A percentile compares a stretch with the other conserved stretches of the same genome.
Evolutionary conservation across 1,140 invertebrate genomes (phyloP).

Genomic region (Cherax destructor): DNA sequence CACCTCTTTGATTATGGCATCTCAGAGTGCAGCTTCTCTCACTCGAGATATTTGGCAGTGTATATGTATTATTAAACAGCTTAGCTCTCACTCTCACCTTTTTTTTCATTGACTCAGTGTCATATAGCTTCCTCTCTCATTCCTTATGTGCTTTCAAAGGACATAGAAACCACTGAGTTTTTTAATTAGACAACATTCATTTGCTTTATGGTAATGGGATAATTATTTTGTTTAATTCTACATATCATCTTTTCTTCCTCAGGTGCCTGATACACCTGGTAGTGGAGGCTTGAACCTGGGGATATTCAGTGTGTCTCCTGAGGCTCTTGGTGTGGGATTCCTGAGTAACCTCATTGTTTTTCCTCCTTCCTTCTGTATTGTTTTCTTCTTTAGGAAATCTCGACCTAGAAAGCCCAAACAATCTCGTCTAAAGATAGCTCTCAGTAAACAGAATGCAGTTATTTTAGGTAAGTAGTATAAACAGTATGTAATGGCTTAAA

Average conservation of each 20-base stretch:
- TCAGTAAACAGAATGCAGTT: slow-evolving; percentile 32
- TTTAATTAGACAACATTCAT: background rate
- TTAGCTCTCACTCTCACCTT: too few relatives aligned
- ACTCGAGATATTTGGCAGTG: too few relatives aligned
- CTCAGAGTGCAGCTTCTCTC: too few relatives aligned
- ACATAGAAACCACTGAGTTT: too few relatives aligned
- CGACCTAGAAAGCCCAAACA: slow-evolving; percentile 63
- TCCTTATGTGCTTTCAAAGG: too few relatives aligned
- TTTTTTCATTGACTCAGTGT: too few relatives aligned
- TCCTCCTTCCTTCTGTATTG: slow-evolving; percentile 78
- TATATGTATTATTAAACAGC: too few relatives aligned
- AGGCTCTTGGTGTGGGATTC: slow-evolving; percentile 74
- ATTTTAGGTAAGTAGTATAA: background rate
- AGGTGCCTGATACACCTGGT: slow-evolving; percentile 35
- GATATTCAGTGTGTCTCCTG: slow-evolving; percentile 50
- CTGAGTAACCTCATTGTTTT: slow-evolving; percentile 77
- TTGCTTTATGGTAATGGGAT: too few relatives aligned
- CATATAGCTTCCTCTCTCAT: too few relatives aligned
- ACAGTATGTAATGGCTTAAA: too few relatives aligned
- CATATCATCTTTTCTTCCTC: background rate
- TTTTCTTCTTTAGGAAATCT: slow-evolving; percentile 74
- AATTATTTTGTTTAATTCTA: background rate
- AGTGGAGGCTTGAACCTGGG: slow-evolving; percentile 55
- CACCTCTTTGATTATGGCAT: too few relatives aligned
- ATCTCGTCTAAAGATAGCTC: slow-evolving; percentile 70